Evolutionary conservation across 2,113 vertebrate species (phyloP).

Genomic region (Triplophysa rosa): DNA sequence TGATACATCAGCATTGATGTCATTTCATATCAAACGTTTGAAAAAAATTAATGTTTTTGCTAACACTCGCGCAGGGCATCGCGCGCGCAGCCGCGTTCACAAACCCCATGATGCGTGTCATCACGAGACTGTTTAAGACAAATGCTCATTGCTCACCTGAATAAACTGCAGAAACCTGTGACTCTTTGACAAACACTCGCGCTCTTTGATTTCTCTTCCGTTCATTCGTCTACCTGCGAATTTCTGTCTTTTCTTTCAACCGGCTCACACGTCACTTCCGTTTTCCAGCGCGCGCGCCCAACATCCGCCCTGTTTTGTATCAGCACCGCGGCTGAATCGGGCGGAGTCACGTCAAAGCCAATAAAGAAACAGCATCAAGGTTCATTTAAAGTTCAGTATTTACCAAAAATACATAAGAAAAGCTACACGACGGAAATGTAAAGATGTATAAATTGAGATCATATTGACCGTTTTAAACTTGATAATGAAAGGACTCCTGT

Average conservation of each 20-base stretch:
- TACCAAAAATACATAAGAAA: neutral
- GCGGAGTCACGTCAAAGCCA: neutral
- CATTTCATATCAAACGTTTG: neutral
- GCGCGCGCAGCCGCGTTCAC: neutral
- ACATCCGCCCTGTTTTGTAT: slow-evolving; percentile 4
- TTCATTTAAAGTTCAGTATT: neutral
- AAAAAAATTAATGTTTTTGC: neutral
- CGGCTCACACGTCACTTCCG: slow-evolving; percentile 36
- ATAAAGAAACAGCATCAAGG: neutral
- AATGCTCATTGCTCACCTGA: slow-evolving; percentile 1
- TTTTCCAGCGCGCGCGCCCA: neutral
- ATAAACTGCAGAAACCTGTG: neutral
- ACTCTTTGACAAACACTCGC: neutral
- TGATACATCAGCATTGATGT: neutral
- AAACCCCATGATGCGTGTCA: too few species aligned
- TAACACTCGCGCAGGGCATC: neutral
- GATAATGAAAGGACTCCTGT: too few species aligned
- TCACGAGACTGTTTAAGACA: neutral
- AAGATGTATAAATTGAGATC: too few species aligned
- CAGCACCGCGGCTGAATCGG: neutral
- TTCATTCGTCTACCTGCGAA: neutral
- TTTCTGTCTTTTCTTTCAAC: slow-evolving; percentile 21
- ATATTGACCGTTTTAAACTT: too few species aligned
- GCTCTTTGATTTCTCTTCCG: neutral
- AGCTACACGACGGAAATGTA: neutral